phyloP scores from a whole-genome alignment of 2,888 invertebrate species.

The Ecliptopera silaceata region DNA sequence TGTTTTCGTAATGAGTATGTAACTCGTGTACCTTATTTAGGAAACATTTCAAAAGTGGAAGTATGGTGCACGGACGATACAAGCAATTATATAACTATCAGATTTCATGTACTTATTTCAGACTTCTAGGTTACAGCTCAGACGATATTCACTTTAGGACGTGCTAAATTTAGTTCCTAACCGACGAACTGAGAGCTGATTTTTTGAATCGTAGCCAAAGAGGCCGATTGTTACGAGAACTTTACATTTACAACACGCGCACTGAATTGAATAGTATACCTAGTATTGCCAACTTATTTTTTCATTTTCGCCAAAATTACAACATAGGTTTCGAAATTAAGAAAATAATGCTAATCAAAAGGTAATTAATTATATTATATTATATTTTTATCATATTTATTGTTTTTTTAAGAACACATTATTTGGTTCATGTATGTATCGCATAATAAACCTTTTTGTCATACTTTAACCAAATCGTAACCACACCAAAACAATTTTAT shows the following conservation, averaged over 20 bases:
- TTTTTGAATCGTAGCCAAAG: conserved; percentile 69
- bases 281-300: conserved; percentile 6
- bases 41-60: no score
- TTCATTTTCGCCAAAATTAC: no score
- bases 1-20: no score
- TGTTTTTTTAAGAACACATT: no score
- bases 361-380: no score
- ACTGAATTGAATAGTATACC: conserved; percentile 42
- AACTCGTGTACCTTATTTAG: no score
- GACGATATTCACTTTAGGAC: conserved; percentile 19
- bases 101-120: background rate
- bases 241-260: conserved; percentile 59
- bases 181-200: conserved; percentile 46
- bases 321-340: no score
- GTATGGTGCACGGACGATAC: no score
- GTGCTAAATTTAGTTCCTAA: conserved; percentile 39
- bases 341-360: no score
- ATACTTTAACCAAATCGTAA: background rate
- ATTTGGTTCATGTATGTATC: no score
- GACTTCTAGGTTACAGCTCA: conserved; percentile 15
- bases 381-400: no score
- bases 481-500: conserved; percentile 4
- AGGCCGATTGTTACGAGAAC: conserved; percentile 43
- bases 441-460: background rate
- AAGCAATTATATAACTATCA: background rate